These are phyloP conservation scores for Druon quercuslanigerum DNA, from an alignment of 1,140 invertebrate genomes.

Conservation along the genomic window DNA sequence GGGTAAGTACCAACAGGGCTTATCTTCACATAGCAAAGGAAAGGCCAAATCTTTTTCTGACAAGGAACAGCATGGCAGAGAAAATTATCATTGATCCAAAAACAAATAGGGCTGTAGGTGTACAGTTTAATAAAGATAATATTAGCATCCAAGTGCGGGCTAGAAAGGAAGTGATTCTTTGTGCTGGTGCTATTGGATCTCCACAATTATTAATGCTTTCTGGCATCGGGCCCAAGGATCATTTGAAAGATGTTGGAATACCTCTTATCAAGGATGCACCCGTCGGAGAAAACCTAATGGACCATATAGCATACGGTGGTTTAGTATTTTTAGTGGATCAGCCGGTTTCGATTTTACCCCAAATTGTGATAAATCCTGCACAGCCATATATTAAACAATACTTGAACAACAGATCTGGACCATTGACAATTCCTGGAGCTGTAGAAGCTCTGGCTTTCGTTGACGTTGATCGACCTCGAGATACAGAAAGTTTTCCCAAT, in stretches of 20 bases:
- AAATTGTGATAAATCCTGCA: constrained; percentile 72
- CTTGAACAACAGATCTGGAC: constrained; percentile 77
- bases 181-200: constrained; percentile 78
- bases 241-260: constrained; percentile 75
- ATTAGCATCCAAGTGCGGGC: constrained; percentile 73
- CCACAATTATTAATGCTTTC: constrained; percentile 81
- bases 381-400: constrained; percentile 76
- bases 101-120: constrained; percentile 80
- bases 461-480: constrained; percentile 72
- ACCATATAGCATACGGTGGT: constrained; percentile 84
- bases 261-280: constrained; percentile 80
- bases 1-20: constrained; percentile 85
- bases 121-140: constrained; percentile 78
- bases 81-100: constrained; percentile 84
- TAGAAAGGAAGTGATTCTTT: constrained; percentile 78
- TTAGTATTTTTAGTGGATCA: constrained; percentile 82
- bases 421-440: constrained; percentile 83
- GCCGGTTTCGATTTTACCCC: constrained; percentile 76
- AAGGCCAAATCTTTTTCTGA: constrained; percentile 81
- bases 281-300: constrained; percentile 88
- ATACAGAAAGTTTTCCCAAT: constrained; percentile 79
- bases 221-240: constrained; percentile 76
- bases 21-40: constrained; percentile 82
- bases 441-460: constrained; percentile 84
- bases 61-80: constrained; percentile 80